These are phyloP conservation scores for Helicoverpa zea DNA, from an alignment of 1,140 invertebrate genomes.

Conservation along the genomic window DNA sequence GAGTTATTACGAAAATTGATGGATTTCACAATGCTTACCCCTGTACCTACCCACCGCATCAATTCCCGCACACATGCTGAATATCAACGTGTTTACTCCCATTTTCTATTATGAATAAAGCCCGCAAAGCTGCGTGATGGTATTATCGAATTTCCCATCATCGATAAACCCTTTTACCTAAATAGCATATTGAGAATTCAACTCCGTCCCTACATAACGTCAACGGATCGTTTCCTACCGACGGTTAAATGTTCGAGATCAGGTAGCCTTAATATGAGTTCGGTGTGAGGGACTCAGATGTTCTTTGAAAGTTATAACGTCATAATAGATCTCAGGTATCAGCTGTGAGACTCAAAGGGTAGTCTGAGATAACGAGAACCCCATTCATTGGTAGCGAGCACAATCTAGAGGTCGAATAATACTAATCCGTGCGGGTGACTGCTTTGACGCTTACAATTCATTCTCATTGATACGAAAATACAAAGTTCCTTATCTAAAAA, in stretches of 20 bases:
- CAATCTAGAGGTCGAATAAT: not conserved
- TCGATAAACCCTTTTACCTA: conserved; percentile 78
- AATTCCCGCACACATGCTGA: conserved; percentile 32
- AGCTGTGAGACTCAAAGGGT: conserved; percentile 45
- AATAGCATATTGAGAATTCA: conserved; percentile 77
- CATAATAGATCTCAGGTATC: conserved; percentile 50
- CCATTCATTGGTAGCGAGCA: conserved; percentile 38
- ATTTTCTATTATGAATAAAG: conserved; percentile 60
- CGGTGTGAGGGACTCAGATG: conserved; percentile 49
- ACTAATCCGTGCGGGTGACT: conserved; percentile 8
- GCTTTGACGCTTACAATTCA: not conserved
- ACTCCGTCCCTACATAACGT: conserved; percentile 61
- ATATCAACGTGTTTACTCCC: conserved; percentile 53
- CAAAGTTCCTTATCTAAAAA: too few species aligned
- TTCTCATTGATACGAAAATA: not conserved
- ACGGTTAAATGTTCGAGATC: conserved; percentile 64
- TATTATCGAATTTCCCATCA: conserved; percentile 71
- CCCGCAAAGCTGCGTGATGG: conserved; percentile 56
- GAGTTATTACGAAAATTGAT: conserved; percentile 37
- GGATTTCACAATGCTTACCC: conserved; percentile 36
- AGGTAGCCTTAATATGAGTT: conserved; percentile 53
- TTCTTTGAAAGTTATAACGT: conserved; percentile 55
- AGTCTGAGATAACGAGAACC: conserved; percentile 48
- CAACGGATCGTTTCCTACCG: conserved; percentile 51
- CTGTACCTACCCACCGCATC: not conserved